These are phyloP conservation scores for Archocentrus centrarchus DNA, from an alignment of 2,113 vertebrate species.

Conservation along the genomic window DNA sequence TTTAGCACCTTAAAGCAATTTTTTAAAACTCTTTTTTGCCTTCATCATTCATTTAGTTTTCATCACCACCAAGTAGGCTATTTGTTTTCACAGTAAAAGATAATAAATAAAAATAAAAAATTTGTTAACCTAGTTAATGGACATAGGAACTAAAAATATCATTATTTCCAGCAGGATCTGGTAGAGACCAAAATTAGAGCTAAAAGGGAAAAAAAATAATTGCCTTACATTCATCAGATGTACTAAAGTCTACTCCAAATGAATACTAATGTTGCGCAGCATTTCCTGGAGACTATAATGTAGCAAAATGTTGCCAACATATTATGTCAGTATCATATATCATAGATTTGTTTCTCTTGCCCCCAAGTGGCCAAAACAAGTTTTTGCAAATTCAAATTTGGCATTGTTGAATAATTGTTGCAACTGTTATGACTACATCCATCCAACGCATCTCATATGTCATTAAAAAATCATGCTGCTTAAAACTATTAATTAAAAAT, in stretches of 20 bases:
- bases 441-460: background rate
- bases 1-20: background rate
- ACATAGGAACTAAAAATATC: background rate
- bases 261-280: background rate
- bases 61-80: background rate
- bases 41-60: background rate
- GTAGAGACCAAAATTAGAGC: slow-evolving; percentile 3
- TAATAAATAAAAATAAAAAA: background rate
- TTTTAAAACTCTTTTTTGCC: background rate
- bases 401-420: background rate
- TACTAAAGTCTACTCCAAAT: background rate
- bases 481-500: background rate
- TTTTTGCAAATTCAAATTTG: background rate
- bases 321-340: background rate
- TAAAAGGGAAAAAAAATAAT: background rate
- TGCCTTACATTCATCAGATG: background rate
- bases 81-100: background rate
- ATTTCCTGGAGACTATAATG: background rate
- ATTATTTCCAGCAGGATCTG: background rate
- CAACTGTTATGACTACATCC: background rate
- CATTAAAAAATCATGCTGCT: background rate
- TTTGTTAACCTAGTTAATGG: background rate
- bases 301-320: background rate
- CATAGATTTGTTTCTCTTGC: background rate
- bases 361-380: background rate